A percentile compares a stretch with the other conserved stretches of the same genome.
phyloP scores from a whole-genome alignment of 2,113 vertebrate genomes.

The Perca schrenkii region DNA sequence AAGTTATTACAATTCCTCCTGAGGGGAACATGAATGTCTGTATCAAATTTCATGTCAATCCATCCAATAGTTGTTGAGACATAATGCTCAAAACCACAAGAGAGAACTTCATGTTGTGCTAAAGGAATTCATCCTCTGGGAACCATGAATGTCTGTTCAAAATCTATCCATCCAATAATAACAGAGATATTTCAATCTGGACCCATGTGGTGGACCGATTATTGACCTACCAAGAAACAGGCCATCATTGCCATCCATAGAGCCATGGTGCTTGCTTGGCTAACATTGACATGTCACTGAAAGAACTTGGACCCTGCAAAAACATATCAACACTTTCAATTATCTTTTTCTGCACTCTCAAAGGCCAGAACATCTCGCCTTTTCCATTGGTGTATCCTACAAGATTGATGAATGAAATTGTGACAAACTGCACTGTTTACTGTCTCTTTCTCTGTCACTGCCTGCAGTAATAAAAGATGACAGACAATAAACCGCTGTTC shows the following conservation, averaged over 20 bases:
- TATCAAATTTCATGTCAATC: no score
- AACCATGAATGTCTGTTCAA: neutral
- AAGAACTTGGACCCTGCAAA: neutral
- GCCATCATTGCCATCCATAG: neutral
- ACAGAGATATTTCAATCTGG: neutral
- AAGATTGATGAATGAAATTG: neutral
- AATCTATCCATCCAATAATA: neutral
- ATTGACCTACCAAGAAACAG: neutral
- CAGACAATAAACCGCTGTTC: conserved; percentile 22
- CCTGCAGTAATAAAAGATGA: neutral
- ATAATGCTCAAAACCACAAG: no score
- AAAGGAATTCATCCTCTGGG: neutral
- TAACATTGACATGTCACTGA: neutral
- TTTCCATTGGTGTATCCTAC: neutral
- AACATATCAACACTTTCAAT: neutral
- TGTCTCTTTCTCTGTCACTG: neutral
- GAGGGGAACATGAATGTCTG: no score
- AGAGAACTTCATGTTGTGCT: no score
- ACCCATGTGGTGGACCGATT: neutral
- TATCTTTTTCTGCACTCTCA: neutral
- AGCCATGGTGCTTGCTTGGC: neutral
- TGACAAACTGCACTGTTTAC: neutral
- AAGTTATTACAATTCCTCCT: no score
- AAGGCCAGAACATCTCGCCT: neutral
- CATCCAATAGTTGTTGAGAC: no score